Conservation (phyloP, 1,140 invertebrate species). For the Drosophila arizonae region DNA sequence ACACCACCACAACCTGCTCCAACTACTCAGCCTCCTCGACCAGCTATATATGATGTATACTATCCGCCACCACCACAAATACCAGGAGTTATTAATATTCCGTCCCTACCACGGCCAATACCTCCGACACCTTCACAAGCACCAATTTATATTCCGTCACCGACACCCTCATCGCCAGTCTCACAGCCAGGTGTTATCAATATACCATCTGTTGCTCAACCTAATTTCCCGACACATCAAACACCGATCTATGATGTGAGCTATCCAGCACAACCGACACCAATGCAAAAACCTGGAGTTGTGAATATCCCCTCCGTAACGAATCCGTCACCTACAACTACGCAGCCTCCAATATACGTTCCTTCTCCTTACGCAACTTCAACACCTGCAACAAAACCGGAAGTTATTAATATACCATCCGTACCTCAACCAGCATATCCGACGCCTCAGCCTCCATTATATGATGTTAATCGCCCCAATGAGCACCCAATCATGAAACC, state of each 20-base stretch:
- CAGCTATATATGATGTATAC: slow-evolving; percentile 42
- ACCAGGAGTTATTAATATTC: slow-evolving; percentile 53
- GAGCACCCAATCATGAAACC: too few relatives aligned
- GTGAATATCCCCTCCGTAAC: slow-evolving; percentile 15
- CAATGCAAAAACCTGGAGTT: slow-evolving; percentile 12
- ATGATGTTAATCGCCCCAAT: too few relatives aligned
- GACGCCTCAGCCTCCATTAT: slow-evolving; percentile 40
- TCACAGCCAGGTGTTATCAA: slow-evolving; percentile 19
- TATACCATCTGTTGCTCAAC: slow-evolving; percentile 31
- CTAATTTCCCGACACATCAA: slow-evolving; percentile 9
- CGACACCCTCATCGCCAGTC: neutral
- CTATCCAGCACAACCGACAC: neutral
- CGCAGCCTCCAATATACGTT: slow-evolving; percentile 13
- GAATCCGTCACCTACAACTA: neutral
- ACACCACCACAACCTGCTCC: slow-evolving; percentile 24
- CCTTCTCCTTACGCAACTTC: slow-evolving; percentile 20
- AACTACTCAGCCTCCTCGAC: slow-evolving; percentile 15
- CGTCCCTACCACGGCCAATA: slow-evolving; percentile 27
- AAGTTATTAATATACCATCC: slow-evolving; percentile 51
- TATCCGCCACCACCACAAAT: slow-evolving; percentile 51
- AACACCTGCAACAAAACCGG: slow-evolving; percentile 9
- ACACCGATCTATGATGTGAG: slow-evolving; percentile 5
- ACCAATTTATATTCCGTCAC: slow-evolving; percentile 17
- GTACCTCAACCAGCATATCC: slow-evolving; percentile 19
- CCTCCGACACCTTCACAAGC: slow-evolving; percentile 27